Base-by-base conservation (phyloP, 2,888 invertebrate genomes). In the Rhogogaster chlorosoma region DNA sequence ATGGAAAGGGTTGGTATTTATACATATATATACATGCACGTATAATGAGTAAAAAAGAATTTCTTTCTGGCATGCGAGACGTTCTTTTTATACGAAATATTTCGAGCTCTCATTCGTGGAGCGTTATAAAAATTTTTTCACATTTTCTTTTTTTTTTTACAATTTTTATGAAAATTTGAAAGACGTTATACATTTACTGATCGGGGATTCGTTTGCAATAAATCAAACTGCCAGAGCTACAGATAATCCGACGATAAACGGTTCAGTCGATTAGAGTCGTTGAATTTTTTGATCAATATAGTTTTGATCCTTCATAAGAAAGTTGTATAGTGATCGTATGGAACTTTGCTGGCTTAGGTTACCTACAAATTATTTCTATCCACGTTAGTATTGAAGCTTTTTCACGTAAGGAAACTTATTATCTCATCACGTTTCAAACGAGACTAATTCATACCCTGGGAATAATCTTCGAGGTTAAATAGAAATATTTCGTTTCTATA, bases 1-100 rank as follows among this genome's bases (percentile, higher is more conserved):
- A 99, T 99, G 99, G 99, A 99, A 95, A 97, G 98, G 95, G 99
- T 99, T 95, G 96, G 96, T 95, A 70, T 83, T 67, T 29, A 70
- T 64, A 12, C 64, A 75, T 61, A 75, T 53, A 29, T 3, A 61
- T 22, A 10, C 2, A 26, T 36, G 12, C 6, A 36, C 32, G 26
- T 57, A 29, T 77, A 38, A 29, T 38, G 18, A 38, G 57, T 29
- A 38, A 57, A 12, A 61, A 61, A n/a, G 36, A 32, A 67, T 67
- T 67, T 67, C 67, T 67, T 18, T 26, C 15, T 3, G 29, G 67
- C 67, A 67, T 29, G 26, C 67, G 1, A 67, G 1, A 67, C 22
- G 32, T 15, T 32, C 7, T 36, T n/a, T 70, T 32, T 70, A 32
- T 70, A 70, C n/a, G 36, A 70, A 38, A 70, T 70, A 38, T 9